Evolutionary conservation across 2,797 vertebrate genomes (phyloP), one percentile per base, ranked within the genome.

Genomic region (Scolopax bukidnonensis): DNA sequence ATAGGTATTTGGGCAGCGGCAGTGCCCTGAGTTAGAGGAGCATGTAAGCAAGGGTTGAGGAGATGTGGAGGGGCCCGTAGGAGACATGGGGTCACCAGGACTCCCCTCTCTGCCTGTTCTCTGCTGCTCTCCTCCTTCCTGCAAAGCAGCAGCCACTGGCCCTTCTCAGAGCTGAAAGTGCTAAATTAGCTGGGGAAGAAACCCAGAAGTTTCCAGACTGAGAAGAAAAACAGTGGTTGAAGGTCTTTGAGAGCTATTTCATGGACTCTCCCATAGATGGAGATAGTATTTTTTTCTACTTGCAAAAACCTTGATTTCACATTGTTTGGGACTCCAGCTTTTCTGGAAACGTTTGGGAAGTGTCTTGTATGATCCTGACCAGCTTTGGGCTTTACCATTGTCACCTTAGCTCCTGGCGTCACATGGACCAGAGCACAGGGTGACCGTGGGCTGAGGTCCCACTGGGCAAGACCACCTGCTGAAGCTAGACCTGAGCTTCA

Each of bases 251-350:
- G 45, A 92, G 93, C 68, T 95, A 43, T 93, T 95, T 70, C 93
- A 85, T 33, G 60, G 88, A 28, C 63, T 87, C 60, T 94, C 90
- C 91, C 92, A 69, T 83, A 93, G 84, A 84, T 88, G 96, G 85
- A 77, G 89, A 38, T n/a, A 78, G 79, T 8, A 73, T 64, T 94
- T 92, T 92, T 81, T 91, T 61, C 50, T 85, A 47, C 47, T 6
- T 12, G 40, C 23, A n/a, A 51, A 69, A 15, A 0, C 13, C 12
- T 88, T 57, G 16, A 6, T 84, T 84, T 95, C 48, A 14, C 5
- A 1, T 18, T 41, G 15, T 48, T 74, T 79, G 71, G 59, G 59
- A 45, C n/a, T 92, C 16, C 43, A 68, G 20, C n/a, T n/a, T 77
- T 84, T 90, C 54, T 32, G 60, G 43, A 67, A 79, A 65, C 5